Conservation (phyloP, 2,113 vertebrate genomes). For the Alethe castanea region DNA sequence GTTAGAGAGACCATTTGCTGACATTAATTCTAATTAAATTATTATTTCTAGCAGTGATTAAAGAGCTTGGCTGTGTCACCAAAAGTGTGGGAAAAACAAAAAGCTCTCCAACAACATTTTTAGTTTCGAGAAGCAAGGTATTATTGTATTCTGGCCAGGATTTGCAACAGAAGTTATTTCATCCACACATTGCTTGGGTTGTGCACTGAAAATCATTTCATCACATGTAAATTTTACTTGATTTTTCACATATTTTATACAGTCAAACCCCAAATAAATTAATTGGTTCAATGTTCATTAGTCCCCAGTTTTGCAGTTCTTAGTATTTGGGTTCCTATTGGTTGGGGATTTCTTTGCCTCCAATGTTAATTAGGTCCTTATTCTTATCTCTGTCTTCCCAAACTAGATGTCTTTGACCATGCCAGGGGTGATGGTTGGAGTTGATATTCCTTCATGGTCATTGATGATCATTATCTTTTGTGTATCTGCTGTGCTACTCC, state of each 20-base stretch:
- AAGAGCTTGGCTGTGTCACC: background rate
- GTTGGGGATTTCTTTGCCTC: accelerated
- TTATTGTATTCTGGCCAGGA: background rate
- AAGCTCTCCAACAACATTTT: background rate
- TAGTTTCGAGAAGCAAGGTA: background rate
- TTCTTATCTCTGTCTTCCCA: background rate
- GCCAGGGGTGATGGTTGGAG: too few relatives aligned
- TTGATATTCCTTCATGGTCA: accelerated
- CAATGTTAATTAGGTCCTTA: accelerated
- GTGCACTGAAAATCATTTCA: background rate
- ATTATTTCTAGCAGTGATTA: background rate
- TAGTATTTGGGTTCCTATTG: background rate
- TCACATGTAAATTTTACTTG: accelerated
- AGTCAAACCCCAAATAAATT: background rate
- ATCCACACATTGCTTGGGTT: accelerated
- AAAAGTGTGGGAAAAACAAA: accelerated
- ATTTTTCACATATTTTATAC: background rate
- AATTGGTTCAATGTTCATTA: accelerated
- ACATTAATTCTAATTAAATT: background rate
- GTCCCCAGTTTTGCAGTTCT: accelerated
- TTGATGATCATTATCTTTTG: accelerated
- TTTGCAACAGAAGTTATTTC: background rate
- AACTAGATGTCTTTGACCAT: background rate
- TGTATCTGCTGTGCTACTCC: background rate
- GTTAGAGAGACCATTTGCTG: background rate